Conservation (phyloP, 2,113 vertebrate genomes). For the Rattus norvegicus region GRCr8 NC_086036.1:33695001-33695500, state of each 20-base stretch:
- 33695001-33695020: too few relatives aligned
- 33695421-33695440: background rate
- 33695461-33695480: background rate
- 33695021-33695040: background rate
- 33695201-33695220: background rate
- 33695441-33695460: background rate
- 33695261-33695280: fast-evolving
- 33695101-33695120: background rate
- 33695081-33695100: background rate
- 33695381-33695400: background rate
- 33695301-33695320: background rate
- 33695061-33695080: background rate
- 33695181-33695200: background rate
- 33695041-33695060: background rate
- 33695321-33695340: background rate
- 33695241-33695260: background rate
- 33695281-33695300: background rate
- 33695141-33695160: background rate
- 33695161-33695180: background rate
- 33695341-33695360: background rate
- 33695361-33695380: background rate
- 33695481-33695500: background rate
- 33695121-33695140: background rate
- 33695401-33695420: background rate
- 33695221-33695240: background rate